Evolutionary conservation across 53 echinoderm and acorn worm genomes (phyloP).

Genomic region (Astropecten irregularis): DNA sequence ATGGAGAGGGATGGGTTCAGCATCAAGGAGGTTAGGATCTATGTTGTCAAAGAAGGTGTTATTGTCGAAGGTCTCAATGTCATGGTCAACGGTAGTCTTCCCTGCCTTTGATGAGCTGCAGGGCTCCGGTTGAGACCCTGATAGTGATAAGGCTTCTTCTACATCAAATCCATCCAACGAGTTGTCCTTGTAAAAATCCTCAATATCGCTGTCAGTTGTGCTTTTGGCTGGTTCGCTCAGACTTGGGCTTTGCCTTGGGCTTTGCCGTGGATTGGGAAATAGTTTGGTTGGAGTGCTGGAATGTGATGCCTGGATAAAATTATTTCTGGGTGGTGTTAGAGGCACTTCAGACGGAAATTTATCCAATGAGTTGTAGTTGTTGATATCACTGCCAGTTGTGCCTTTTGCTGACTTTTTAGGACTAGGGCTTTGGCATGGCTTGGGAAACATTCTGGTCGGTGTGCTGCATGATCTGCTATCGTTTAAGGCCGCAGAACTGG

Average conservation of each 20-base stretch:
- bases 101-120: not conserved
- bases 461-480: not conserved
- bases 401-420: not conserved
- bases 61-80: conserved; percentile 56
- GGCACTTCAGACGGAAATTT: too few relatives aligned
- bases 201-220: not conserved
- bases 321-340: too few relatives aligned
- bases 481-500: not conserved
- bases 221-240: not conserved
- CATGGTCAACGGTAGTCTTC: not conserved
- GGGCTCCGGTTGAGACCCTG: not conserved
- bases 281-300: not conserved
- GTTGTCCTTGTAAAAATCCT: not conserved
- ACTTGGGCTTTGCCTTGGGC: not conserved
- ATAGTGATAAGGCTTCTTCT: not conserved
- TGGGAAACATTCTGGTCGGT: not conserved
- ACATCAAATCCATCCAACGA: not conserved
- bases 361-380: too few relatives aligned
- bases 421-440: not conserved
- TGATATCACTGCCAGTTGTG: not conserved
- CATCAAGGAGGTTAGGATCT: conserved; percentile 17
- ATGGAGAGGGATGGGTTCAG: not conserved
- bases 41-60: conserved; percentile 34
- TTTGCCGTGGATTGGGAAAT: not conserved
- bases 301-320: not conserved